These are phyloP conservation scores for Leptopterna dolabrata DNA, from an alignment of 2,888 invertebrate species.

Conservation along the genomic window DNA sequence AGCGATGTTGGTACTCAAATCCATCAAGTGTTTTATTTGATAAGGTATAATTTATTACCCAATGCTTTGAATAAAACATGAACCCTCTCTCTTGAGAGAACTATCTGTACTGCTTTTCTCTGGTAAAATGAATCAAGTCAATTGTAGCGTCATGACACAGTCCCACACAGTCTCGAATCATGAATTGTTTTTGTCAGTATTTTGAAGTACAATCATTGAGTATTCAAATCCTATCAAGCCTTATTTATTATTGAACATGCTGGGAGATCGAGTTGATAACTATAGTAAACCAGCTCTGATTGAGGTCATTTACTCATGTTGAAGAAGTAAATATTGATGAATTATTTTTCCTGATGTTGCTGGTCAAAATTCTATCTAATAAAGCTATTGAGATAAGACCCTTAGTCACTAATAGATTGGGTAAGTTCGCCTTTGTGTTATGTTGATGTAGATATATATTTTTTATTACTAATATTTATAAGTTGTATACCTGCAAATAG, in stretches of 20 bases:
- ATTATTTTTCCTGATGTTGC: conserved; percentile 42
- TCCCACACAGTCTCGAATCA: too few species aligned
- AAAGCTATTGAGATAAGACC: conserved; percentile 14
- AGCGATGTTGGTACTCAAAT: too few species aligned
- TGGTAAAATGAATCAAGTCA: too few species aligned
- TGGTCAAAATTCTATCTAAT: conserved; percentile 34
- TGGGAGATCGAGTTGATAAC: background rate
- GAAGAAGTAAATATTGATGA: conserved; percentile 5
- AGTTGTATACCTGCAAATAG: conserved; percentile 48
- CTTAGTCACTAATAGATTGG: conserved; percentile 36
- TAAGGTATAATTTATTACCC: too few species aligned
- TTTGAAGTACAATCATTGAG: too few species aligned
- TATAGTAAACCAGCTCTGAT: background rate
- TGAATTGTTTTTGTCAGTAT: too few species aligned
- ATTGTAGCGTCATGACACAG: too few species aligned
- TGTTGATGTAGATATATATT: conserved; percentile 57
- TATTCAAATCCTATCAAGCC: background rate
- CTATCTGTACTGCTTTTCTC: too few species aligned
- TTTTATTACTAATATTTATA: conserved; percentile 56
- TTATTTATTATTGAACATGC: background rate
- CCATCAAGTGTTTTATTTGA: too few species aligned
- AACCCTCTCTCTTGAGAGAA: too few species aligned
- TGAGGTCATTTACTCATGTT: background rate
- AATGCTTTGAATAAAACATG: too few species aligned
- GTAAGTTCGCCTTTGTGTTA: conserved; percentile 49